Percentiles rank a stretch among this genome's conserved stretches.
phyloP scores from a whole-genome alignment of 2,888 invertebrate species.

The Hipparchia semele region DNA sequence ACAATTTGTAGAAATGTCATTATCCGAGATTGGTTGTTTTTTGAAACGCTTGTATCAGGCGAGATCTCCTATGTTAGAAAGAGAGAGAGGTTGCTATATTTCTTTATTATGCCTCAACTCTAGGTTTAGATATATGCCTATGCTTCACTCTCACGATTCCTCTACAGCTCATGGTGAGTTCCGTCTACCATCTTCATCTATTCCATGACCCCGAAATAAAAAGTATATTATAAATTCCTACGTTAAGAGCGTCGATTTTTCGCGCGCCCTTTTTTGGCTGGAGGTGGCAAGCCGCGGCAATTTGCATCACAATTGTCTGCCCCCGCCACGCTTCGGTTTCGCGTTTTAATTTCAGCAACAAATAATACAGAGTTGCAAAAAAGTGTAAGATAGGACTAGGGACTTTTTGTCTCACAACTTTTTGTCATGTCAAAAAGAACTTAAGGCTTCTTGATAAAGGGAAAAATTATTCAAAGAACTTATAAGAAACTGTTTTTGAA shows the following conservation, averaged over 20 bases:
- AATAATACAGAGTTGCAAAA: conserved; percentile 52
- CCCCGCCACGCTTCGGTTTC: conserved; percentile 57
- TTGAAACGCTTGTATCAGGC: too few relatives aligned
- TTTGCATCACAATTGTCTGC: conserved; percentile 77
- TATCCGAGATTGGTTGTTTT: too few relatives aligned
- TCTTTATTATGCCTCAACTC: too few relatives aligned
- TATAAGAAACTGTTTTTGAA: too few relatives aligned
- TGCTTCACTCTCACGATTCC: not conserved
- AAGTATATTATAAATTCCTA: conserved; percentile 72
- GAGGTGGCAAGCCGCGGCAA: conserved; percentile 50
- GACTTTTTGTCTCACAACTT: not conserved
- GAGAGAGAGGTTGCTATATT: too few relatives aligned
- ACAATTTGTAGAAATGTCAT: too few relatives aligned
- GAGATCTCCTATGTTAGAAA: too few relatives aligned
- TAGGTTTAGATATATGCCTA: too few relatives aligned
- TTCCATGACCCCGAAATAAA: conserved; percentile 46
- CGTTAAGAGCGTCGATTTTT: conserved; percentile 51
- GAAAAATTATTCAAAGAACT: too few relatives aligned
- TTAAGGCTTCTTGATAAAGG: not conserved
- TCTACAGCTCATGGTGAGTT: not conserved
- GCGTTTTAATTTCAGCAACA: conserved; percentile 77
- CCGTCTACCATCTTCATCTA: not conserved
- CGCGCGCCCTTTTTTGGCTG: conserved; percentile 48
- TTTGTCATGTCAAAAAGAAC: not conserved
- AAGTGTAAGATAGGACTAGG: not conserved